Percentiles rank a stretch among this genome's conserved stretches.
These are phyloP conservation scores for Anneissia japonica DNA, from an alignment of 35 echinoderm and acorn worm genomes.

Conservation along the genomic window DNA sequence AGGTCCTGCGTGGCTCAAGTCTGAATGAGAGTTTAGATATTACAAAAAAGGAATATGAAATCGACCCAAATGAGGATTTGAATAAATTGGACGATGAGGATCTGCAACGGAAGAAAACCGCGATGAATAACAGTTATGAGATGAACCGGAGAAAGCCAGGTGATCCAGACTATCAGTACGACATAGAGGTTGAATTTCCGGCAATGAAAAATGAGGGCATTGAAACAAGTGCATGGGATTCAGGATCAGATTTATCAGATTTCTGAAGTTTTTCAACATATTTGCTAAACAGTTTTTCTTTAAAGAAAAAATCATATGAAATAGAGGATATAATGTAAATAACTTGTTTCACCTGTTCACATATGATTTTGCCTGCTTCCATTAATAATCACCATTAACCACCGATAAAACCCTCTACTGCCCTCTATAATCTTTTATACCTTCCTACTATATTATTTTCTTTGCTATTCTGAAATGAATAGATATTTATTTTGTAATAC, in stretches of 20 bases:
- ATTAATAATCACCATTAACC: too few species aligned
- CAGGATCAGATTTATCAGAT: slow-evolving; percentile 55
- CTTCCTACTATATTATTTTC: too few species aligned
- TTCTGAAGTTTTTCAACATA: too few species aligned
- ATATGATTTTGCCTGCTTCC: too few species aligned
- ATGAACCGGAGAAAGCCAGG: slow-evolving; percentile 79
- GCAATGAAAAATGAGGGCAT: slow-evolving; percentile 43
- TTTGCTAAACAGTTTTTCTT: too few species aligned
- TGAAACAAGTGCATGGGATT: slow-evolving; percentile 92
- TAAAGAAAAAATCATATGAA: too few species aligned
- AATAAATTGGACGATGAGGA: slow-evolving; percentile 73
- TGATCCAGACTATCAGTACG: slow-evolving; percentile 75
- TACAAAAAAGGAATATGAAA: slow-evolving; percentile 41
- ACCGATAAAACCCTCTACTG: too few species aligned
- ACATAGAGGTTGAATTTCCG: slow-evolving; percentile 92
- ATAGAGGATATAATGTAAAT: too few species aligned
- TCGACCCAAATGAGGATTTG: slow-evolving; percentile 60
- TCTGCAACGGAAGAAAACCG: slow-evolving; percentile 62
- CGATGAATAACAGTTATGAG: slow-evolving; percentile 90
- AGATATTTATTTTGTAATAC: too few species aligned
- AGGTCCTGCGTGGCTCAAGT: slow-evolving; percentile 45
- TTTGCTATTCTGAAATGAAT: too few species aligned
- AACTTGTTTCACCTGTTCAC: too few species aligned
- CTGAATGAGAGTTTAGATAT: slow-evolving; percentile 57
- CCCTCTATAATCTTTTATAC: too few species aligned